These are phyloP conservation scores for Eulemur coronatus DNA, from an alignment of 2,797 vertebrate species.

Conservation along the genomic window DNA sequence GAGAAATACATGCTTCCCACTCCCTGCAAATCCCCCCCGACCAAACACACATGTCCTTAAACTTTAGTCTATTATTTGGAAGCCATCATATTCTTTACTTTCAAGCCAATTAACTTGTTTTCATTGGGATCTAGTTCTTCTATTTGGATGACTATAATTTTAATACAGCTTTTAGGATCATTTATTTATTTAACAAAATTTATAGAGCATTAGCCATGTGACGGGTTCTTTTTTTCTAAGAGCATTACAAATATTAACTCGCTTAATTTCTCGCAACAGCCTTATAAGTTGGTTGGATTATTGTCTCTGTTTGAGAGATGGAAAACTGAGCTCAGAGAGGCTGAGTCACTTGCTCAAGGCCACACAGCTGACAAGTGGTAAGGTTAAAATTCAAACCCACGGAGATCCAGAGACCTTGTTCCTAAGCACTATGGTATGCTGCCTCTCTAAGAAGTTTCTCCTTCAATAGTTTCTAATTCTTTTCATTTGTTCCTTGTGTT, in stretches of 20 bases:
- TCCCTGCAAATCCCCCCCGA: fast-evolving
- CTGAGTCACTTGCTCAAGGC: background rate
- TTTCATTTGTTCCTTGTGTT: background rate
- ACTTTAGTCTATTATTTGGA: background rate
- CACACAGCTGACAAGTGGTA: background rate
- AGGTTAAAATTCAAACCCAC: background rate
- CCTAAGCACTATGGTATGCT: background rate
- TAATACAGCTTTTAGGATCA: background rate
- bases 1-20: background rate
- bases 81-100: background rate
- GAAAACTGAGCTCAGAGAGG: background rate
- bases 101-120: background rate
- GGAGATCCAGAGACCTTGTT: background rate
- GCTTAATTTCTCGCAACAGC: background rate
- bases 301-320: background rate
- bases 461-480: background rate
- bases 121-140: background rate
- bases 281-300: background rate
- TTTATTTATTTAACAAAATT: background rate
- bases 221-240: background rate
- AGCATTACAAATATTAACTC: background rate
- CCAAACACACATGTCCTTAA: background rate
- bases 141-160: background rate
- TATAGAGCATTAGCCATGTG: background rate
- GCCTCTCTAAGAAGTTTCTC: background rate